Conservation (phyloP, 2,797 vertebrate species). For the Zenarchopterus dispar region DNA sequence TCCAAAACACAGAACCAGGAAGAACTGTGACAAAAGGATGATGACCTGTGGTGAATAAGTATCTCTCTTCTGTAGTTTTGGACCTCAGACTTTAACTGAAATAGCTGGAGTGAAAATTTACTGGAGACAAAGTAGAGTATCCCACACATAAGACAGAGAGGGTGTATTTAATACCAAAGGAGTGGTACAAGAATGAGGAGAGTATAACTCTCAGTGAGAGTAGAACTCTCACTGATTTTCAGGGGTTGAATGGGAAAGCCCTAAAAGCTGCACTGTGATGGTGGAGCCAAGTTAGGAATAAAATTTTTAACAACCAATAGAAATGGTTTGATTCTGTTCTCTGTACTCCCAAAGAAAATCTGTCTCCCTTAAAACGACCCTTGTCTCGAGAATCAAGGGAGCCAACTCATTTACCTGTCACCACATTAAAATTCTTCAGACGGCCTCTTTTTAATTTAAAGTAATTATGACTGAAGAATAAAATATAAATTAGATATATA, state of each 20-base stretch:
- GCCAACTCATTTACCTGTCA: constrained; percentile 5
- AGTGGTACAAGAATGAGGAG: no score
- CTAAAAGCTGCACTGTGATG: no score
- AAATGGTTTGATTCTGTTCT: no score
- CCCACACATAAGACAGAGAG: background rate
- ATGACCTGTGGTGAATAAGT: constrained; percentile 8
- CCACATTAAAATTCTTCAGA: constrained; percentile 24
- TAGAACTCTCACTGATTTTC: no score
- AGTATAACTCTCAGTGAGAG: no score
- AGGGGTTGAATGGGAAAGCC: no score
- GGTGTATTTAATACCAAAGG: no score
- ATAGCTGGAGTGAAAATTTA: constrained; percentile 9
- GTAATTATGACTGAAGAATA: constrained; percentile 41
- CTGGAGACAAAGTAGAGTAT: background rate
- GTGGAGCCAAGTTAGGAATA: no score
- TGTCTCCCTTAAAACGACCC: constrained; percentile 21
- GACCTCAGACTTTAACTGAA: constrained; percentile 24
- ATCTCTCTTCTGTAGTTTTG: constrained; percentile 14
- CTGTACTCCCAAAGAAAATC: background rate
- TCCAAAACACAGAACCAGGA: constrained; percentile 17
- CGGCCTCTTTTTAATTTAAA: constrained; percentile 49
- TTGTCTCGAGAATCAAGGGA: constrained; percentile 25
- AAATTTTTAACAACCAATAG: no score
- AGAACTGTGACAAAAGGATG: constrained; percentile 4
- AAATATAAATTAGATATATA: constrained; percentile 27